phyloP scores from a whole-genome alignment of 2,797 vertebrate species.

The Limosa lapponica region DNA sequence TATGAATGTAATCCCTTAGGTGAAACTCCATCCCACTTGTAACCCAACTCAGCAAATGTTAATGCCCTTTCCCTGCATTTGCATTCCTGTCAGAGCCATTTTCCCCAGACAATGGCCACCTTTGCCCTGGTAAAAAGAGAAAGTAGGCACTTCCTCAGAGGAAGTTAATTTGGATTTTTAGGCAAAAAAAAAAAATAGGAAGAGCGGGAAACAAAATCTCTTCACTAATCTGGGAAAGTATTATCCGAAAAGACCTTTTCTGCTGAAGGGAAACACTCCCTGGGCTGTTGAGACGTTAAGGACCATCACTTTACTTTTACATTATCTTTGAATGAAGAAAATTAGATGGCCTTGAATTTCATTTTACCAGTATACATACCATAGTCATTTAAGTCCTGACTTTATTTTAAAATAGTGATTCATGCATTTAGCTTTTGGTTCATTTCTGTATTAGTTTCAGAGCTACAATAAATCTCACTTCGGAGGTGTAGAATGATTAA shows the following conservation, averaged over 20 bases:
- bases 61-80: neutral
- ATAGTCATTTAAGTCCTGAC: neutral
- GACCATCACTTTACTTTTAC: neutral
- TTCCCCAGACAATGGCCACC: neutral
- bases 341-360: neutral
- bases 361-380: constrained; percentile 35
- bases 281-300: neutral
- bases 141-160: constrained; percentile 20
- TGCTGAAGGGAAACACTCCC: neutral
- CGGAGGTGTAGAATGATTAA: constrained; percentile 53
- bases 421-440: constrained; percentile 35
- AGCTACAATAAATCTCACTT: constrained; percentile 35
- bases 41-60: neutral
- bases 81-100: neutral
- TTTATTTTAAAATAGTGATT: constrained; percentile 62
- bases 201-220: neutral
- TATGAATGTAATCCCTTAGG: neutral
- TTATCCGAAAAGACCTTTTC: neutral
- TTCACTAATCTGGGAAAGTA: neutral
- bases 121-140: neutral
- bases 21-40: neutral
- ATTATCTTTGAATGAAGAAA: neutral
- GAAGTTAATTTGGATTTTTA: constrained; percentile 1
- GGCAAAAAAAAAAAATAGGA: neutral
- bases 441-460: constrained; percentile 27